phyloP scores from a whole-genome alignment of 2,888 invertebrate species.

The Drosophila borborema region DNA sequence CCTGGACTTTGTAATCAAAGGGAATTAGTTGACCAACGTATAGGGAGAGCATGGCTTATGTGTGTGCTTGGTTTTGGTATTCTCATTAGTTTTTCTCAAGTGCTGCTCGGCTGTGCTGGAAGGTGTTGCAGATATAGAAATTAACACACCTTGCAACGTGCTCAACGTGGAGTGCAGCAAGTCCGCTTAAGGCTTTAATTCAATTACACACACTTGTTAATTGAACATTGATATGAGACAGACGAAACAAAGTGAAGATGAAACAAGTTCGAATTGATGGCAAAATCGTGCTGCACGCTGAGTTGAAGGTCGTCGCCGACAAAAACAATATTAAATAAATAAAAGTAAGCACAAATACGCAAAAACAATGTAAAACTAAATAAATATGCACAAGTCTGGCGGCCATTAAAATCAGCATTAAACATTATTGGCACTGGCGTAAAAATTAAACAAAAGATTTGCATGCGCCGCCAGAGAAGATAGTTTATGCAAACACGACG shows the following conservation, averaged over 20 bases:
- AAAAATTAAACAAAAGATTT: slow-evolving; percentile 21
- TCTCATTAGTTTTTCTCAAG: slow-evolving; percentile 54
- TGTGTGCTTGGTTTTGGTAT: slow-evolving; percentile 42
- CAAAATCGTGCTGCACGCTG: slow-evolving; percentile 50
- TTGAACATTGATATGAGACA: slow-evolving; percentile 51
- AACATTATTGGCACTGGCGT: slow-evolving; percentile 41
- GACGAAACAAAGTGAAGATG: slow-evolving; percentile 4
- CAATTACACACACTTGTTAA: slow-evolving; percentile 49
- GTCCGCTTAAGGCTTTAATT: slow-evolving; percentile 45
- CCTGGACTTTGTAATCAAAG: slow-evolving; percentile 59
- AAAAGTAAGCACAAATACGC: slow-evolving; percentile 10
- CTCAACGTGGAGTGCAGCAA: slow-evolving; percentile 45
- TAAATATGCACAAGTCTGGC: slow-evolving; percentile 43
- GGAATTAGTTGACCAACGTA: slow-evolving; percentile 63
- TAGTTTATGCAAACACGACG: background rate
- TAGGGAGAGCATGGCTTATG: slow-evolving; percentile 26
- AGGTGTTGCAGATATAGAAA: slow-evolving; percentile 45
- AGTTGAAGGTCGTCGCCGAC: slow-evolving; percentile 58
- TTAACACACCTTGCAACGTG: slow-evolving; percentile 45
- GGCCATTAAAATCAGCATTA: slow-evolving; percentile 51
- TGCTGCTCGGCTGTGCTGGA: slow-evolving; percentile 6
- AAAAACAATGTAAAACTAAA: slow-evolving; percentile 52
- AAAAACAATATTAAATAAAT: slow-evolving; percentile 3
- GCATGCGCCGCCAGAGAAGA: slow-evolving; percentile 8
- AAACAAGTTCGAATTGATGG: slow-evolving; percentile 46